Conservation (phyloP, 2,113 vertebrate genomes). For the Probosciger aterrimus region DNA sequence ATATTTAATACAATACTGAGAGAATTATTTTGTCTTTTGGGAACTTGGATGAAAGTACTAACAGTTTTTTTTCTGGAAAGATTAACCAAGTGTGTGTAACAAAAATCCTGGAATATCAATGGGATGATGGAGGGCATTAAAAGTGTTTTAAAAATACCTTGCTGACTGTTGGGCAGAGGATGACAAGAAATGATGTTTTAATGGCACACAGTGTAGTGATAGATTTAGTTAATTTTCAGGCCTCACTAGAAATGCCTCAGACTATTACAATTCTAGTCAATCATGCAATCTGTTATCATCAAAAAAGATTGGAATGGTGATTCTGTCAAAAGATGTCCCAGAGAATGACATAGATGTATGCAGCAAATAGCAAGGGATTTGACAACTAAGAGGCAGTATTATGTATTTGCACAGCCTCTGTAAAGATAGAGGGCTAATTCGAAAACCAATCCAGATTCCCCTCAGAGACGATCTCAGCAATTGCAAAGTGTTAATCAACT, state of each 20-base stretch:
- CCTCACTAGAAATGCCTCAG: neutral
- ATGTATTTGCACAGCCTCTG: neutral
- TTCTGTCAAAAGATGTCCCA: neutral
- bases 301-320: neutral
- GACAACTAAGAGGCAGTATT: neutral
- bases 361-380: neutral
- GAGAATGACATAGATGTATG: neutral
- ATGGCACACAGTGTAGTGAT: neutral
- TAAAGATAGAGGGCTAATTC: neutral
- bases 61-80: neutral
- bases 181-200: neutral
- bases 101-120: neutral
- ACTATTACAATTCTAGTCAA: neutral
- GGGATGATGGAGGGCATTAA: neutral
- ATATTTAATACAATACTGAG: neutral
- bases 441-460: neutral
- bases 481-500: neutral
- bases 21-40: neutral
- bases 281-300: conserved; percentile 9
- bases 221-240: conserved; percentile 35
- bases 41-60: neutral
- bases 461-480: neutral
- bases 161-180: neutral
- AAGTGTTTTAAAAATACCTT: neutral
- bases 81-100: neutral